phyloP scores from a whole-genome alignment of 2,888 invertebrate species.

The Drosophila atripex region DNA sequence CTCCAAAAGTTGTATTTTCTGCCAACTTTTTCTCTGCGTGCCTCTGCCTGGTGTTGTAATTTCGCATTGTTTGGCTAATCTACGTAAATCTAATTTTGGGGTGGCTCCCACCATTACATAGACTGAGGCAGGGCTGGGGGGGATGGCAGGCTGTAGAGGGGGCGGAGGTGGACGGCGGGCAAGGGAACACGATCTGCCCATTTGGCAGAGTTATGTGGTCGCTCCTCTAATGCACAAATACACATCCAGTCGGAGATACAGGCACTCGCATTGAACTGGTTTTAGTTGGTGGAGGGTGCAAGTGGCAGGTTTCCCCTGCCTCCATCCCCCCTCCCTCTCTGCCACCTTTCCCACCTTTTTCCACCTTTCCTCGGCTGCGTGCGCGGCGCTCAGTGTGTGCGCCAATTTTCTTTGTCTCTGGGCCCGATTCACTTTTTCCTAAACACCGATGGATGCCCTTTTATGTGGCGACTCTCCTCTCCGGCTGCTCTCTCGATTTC shows the following conservation, averaged over 20 bases:
- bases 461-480: constrained; percentile 13
- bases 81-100: constrained; percentile 72
- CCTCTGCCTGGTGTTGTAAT: constrained; percentile 56
- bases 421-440: constrained; percentile 76
- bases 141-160: not conserved
- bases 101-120: constrained; percentile 74
- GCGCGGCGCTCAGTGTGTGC: constrained; percentile 58
- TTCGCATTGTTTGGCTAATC: constrained; percentile 78
- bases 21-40: constrained; percentile 26
- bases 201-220: constrained; percentile 72
- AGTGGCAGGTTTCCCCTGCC: constrained; percentile 60
- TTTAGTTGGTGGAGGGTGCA: constrained; percentile 67
- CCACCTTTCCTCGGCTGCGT: constrained; percentile 36
- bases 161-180: not conserved
- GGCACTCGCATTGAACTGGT: constrained; percentile 60
- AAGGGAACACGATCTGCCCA: constrained; percentile 67
- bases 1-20: too few relatives aligned
- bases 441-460: constrained; percentile 52
- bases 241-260: constrained; percentile 2
- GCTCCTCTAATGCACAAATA: constrained; percentile 67
- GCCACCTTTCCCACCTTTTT: not conserved
- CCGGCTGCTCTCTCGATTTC: constrained; percentile 7
- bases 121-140: constrained; percentile 11
- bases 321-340: not conserved
- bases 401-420: constrained; percentile 76